These are phyloP conservation scores for Phortica magna DNA, from an alignment of 2,888 invertebrate genomes.

Conservation along the genomic window DNA sequence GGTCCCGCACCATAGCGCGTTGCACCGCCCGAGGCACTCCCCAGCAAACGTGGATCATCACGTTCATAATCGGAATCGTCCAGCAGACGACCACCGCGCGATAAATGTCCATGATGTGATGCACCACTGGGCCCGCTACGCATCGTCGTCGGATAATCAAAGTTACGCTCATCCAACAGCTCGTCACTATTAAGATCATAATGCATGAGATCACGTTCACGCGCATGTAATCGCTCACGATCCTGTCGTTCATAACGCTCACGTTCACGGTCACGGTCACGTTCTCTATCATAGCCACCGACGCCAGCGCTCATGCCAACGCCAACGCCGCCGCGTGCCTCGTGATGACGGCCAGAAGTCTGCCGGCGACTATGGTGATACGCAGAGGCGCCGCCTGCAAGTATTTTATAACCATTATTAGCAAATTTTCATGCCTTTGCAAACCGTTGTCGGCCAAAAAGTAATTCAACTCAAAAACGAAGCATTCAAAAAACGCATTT, in stretches of 20 bases:
- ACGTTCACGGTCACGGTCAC: constrained; percentile 69
- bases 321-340: constrained; percentile 59
- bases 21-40: constrained; percentile 5
- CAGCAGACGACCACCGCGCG: constrained; percentile 69
- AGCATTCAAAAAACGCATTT: constrained; percentile 64
- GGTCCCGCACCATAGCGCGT: constrained; percentile 60
- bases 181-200: constrained; percentile 78
- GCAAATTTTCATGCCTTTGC: constrained; percentile 4
- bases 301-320: constrained; percentile 68
- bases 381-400: constrained; percentile 75
- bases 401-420: constrained; percentile 41
- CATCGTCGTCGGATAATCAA: constrained; percentile 74
- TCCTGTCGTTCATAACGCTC: constrained; percentile 61
- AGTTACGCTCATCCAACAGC: constrained; percentile 76
- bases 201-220: constrained; percentile 77
- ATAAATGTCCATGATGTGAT: constrained; percentile 64
- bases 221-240: constrained; percentile 75
- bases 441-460: constrained; percentile 22
- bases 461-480: constrained; percentile 53
- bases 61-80: constrained; percentile 77
- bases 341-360: constrained; percentile 72
- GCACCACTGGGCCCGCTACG: constrained; percentile 70
- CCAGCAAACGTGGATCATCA: constrained; percentile 65
- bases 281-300: constrained; percentile 63
- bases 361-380: constrained; percentile 77